Percentiles rank a stretch among this genome's conserved stretches.
Evolutionary conservation across 2,113 vertebrate species (phyloP).

Genomic region (Sisor rabdophorus): DNA sequence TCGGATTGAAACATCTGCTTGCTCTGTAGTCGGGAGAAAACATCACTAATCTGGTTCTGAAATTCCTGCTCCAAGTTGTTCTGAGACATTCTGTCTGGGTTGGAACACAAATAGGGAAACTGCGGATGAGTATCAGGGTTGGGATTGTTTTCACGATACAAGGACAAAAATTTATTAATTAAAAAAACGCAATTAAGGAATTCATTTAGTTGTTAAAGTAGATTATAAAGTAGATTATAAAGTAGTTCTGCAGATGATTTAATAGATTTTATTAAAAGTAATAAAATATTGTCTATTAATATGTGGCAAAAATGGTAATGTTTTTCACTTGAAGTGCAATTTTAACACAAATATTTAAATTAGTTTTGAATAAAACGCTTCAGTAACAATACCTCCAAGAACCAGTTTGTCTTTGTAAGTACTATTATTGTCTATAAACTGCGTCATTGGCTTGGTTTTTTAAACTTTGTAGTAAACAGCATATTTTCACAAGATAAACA

Average conservation of each 20-base stretch:
- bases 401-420: neutral
- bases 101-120: neutral
- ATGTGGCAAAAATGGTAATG: neutral
- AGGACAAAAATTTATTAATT: too few species aligned
- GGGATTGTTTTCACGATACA: too few species aligned
- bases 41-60: constrained; percentile 64
- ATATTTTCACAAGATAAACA: too few species aligned
- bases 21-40: constrained; percentile 66
- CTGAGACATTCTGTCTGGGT: constrained; percentile 52
- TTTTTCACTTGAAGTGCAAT: neutral
- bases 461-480: neutral
- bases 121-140: neutral
- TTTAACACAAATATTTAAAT: too few species aligned
- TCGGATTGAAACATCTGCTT: constrained; percentile 75
- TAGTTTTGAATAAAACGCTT: too few species aligned
- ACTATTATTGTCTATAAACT: neutral
- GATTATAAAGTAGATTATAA: too few species aligned
- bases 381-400: neutral
- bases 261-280: too few species aligned
- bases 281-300: neutral
- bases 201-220: too few species aligned
- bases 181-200: too few species aligned
- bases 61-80: constrained; percentile 55
- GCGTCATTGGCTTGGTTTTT: neutral
- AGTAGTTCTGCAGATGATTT: too few species aligned